phyloP scores from a whole-genome alignment of 1,140 invertebrate genomes.

The Vollenhovia emeryi region DNA sequence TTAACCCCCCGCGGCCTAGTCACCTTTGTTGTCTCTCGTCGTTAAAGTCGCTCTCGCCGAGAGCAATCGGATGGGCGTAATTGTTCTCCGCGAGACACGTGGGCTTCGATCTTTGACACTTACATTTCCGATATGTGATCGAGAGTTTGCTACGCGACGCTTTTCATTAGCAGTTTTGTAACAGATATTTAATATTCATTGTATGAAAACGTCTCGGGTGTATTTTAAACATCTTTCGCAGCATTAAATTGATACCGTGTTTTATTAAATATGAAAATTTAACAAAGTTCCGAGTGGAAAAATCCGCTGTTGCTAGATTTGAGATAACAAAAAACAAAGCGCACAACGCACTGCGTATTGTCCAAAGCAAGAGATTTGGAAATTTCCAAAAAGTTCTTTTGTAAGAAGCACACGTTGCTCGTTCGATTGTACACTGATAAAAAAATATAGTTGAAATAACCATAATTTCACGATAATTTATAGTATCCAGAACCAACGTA shows the following conservation, averaged over 20 bases:
- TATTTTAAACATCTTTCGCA: too few species aligned
- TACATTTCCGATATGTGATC: background rate
- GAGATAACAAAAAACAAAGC: background rate
- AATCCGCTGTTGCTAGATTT: background rate
- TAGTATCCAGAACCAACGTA: too few species aligned
- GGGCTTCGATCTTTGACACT: constrained; percentile 53
- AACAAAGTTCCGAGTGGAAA: background rate
- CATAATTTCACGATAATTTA: too few species aligned
- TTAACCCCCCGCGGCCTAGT: background rate
- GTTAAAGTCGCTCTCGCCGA: constrained; percentile 43
- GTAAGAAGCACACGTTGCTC: background rate
- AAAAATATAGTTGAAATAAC: too few species aligned
- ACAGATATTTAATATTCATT: constrained; percentile 7
- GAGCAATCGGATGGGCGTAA: constrained; percentile 54
- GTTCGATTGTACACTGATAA: background rate
- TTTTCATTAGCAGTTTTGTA: constrained; percentile 5
- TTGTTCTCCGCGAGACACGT: constrained; percentile 54
- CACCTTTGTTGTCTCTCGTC: constrained; percentile 50
- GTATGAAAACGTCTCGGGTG: background rate
- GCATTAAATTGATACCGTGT: background rate
- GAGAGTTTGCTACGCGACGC: background rate
- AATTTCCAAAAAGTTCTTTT: background rate
- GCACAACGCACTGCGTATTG: background rate
- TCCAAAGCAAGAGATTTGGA: background rate
- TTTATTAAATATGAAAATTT: background rate